phyloP scores from a whole-genome alignment of 2,888 invertebrate genomes.

The Amphipyra berbera region DNA sequence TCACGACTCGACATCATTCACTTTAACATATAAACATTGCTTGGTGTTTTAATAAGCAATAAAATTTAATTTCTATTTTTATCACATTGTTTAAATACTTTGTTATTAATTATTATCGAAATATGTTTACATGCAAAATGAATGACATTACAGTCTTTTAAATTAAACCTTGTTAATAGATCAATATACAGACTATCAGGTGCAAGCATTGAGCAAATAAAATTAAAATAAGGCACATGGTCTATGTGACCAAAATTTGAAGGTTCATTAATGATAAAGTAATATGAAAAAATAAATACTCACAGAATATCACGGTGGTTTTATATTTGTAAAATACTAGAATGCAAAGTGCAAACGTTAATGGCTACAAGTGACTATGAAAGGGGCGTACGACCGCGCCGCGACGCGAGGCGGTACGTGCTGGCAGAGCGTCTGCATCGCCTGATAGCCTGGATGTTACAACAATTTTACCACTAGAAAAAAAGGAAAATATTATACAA shows the following conservation, averaged over 20 bases:
- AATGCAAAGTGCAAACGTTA: conserved; percentile 51
- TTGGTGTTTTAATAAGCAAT: conserved; percentile 46
- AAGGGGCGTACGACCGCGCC: conserved; percentile 10
- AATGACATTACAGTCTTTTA: conserved; percentile 50
- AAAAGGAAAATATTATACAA: conserved; percentile 80
- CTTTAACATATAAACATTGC: conserved; percentile 53
- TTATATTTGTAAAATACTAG: conserved; percentile 63
- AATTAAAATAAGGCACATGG: conserved; percentile 85
- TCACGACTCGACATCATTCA: conserved; percentile 48
- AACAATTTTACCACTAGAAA: conserved; percentile 74
- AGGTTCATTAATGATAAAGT: conserved; percentile 56
- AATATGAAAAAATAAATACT: conserved; percentile 60
- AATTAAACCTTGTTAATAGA: conserved; percentile 64
- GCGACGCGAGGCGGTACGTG: conserved; percentile 12
- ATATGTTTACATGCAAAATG: conserved; percentile 56
- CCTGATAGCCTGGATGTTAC: conserved; percentile 80
- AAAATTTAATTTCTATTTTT: conserved; percentile 49
- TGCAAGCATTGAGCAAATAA: conserved; percentile 83
- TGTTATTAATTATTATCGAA: conserved; percentile 41
- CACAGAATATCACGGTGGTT: conserved; percentile 71
- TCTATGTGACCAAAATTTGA: conserved; percentile 76
- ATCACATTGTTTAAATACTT: conserved; percentile 56
- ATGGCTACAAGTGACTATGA: conserved; percentile 46
- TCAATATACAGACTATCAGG: conserved; percentile 80
- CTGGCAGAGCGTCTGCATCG: conserved; percentile 56